A percentile compares a stretch with the other conserved stretches of the same genome.
Conservation (phyloP, 2,113 vertebrate species). For the Struthio camelus region DNA sequence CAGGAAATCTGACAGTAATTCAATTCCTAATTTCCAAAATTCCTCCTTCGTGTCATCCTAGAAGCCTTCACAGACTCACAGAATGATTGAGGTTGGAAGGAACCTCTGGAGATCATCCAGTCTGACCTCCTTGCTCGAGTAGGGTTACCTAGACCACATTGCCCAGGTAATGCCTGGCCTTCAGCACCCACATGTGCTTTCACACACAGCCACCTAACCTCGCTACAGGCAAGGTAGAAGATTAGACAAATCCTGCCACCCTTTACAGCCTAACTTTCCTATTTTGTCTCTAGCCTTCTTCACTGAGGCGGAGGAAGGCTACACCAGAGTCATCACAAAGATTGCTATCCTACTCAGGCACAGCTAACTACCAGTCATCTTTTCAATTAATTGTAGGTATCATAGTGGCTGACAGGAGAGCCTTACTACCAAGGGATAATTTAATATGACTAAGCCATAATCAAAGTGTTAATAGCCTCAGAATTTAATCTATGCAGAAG, state of each 20-base stretch:
- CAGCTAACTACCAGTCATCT: conserved; percentile 26
- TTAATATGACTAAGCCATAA: conserved; percentile 54
- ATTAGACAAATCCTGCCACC: not conserved
- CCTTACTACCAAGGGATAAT: conserved; percentile 53
- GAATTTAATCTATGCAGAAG: conserved; percentile 55
- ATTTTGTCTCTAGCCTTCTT: not conserved
- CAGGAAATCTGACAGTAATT: not conserved
- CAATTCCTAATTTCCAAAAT: not conserved
- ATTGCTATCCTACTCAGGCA: not conserved
- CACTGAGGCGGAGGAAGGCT: not conserved
- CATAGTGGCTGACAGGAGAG: conserved; percentile 25
- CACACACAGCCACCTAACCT: not conserved
- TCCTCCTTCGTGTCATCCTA: not conserved
- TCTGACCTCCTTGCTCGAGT: too few species aligned
- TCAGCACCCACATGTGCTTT: not conserved
- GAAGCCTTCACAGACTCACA: too few species aligned
- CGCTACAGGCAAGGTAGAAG: not conserved
- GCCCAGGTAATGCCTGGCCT: too few species aligned
- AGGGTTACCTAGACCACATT: too few species aligned
- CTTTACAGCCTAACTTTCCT: not conserved
- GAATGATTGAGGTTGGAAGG: too few species aligned
- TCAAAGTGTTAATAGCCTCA: conserved; percentile 66
- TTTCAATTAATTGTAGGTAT: conserved; percentile 62
- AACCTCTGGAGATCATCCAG: too few species aligned
- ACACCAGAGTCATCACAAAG: not conserved